These are phyloP conservation scores for Hecatera dysodea DNA, from an alignment of 2,888 invertebrate species.

Conservation along the genomic window DNA sequence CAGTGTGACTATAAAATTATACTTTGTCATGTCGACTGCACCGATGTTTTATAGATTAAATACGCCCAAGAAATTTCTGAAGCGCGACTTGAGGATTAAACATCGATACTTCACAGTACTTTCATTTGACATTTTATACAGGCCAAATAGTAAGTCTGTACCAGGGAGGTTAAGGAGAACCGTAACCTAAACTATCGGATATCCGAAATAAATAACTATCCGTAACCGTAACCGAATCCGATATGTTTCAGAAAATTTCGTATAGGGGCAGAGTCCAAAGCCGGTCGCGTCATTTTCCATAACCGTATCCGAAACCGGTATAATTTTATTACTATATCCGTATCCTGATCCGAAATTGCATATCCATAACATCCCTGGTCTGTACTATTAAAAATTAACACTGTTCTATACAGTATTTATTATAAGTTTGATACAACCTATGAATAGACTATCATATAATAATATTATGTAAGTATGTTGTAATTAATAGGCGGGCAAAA, in stretches of 20 bases:
- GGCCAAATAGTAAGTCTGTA: conserved; percentile 31
- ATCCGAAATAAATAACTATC: no score
- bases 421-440: conserved; percentile 42
- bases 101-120: conserved; percentile 32
- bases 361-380: no score
- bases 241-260: no score
- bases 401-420: conserved; percentile 16
- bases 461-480: conserved; percentile 48
- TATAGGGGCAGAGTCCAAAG: no score
- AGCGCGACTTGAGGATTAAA: not conserved
- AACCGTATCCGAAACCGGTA: no score
- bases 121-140: conserved; percentile 15
- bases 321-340: no score
- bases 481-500: conserved; percentile 70
- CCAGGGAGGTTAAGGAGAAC: no score
- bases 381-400: not conserved
- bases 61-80: conserved; percentile 12
- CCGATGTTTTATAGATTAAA: conserved; percentile 19
- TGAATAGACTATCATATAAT: conserved; percentile 46
- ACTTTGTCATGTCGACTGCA: conserved; percentile 16
- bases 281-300: no score
- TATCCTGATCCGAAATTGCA: no score
- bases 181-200: no score
- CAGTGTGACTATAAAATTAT: conserved; percentile 10
- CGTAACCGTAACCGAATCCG: no score